Evolutionary conservation across 1,140 invertebrate species (phyloP), one percentile per base, ranked within the genome.

Genomic region (Oppia nitens): DNA sequence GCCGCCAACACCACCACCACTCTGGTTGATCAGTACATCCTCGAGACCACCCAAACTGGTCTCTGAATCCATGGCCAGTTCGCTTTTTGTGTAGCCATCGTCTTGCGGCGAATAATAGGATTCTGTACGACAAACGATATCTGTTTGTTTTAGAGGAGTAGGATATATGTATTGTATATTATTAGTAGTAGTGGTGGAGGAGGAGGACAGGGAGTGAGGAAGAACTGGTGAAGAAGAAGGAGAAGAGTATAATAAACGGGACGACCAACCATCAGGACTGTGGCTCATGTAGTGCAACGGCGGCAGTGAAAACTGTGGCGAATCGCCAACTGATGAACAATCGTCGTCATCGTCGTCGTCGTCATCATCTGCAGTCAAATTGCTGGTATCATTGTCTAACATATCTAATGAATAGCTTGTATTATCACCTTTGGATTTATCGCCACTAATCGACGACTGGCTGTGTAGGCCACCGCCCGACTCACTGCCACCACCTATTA

Each of bases 61-160:
- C 17, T 66, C 65, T 29, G 60, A 65, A 59, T 66, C 65, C 60
- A 64, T 61, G 47, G 60, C 62, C 25, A 66, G 54, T 25, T 66
- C 65, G 17, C 58, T 60, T 32, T 66, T 66, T 53, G 63, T 60
- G 57, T 65, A 66, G 14, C 55, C 61, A 3, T 64, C 58, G 40
- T 61, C 63, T 23, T 61, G 60, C 20, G 60, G 47, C 20, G 65
- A 63, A 48, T 63, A 66, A 47, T 63, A 66, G 21, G 63, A 59
- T 47, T 62, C 65, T 66, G 48, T 3, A n/a, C n/a, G n/a, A 58
- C n/a, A n/a, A n/a, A n/a, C n/a, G n/a, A n/a, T n/a, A n/a, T n/a
- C n/a, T n/a, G n/a, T n/a, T n/a, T n/a, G n/a, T n/a, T n/a, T n/a
- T n/a, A n/a, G n/a, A n/a, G n/a, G n/a, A n/a, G n/a, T n/a, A n/a